Evolutionary conservation across 2,797 vertebrate species (phyloP), one percentile per base, ranked within the genome.

Genomic region (Catamblyrhynchus diadema): DNA sequence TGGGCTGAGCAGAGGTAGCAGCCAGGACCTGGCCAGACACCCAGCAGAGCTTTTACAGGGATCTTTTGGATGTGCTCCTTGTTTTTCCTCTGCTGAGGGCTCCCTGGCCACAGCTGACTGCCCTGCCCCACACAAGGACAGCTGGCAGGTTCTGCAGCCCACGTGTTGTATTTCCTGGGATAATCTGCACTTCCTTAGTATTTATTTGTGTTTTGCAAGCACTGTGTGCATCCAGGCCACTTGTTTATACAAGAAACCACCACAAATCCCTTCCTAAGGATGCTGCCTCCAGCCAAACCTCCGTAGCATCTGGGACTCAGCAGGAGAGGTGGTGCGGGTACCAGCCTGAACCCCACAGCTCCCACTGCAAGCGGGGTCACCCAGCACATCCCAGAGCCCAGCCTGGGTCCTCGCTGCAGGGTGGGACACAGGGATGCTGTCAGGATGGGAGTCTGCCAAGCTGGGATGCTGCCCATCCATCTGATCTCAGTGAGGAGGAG

Each of bases 121-220:
- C 48, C 35, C 78, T 28, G 13, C 25, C 42, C 35, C 42, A 37
- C 2, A 2, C 19, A 35, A 42, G 27, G 47, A 50, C 41, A 6
- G 20, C 65, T 57, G 77, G 75, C 73, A 72, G 74, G 57, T 64
- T 53, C 35, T 25, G 37, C 45, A 45, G 41, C 51, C 66, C 69
- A 2, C 1, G 5, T 37, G 88, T 88, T 91, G 32, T 84, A 32
- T 80, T 94, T 67, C 88, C 82, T 81, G 81, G 53, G 71, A 65
- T 92, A 94, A 94, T 95, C 86, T 41, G 6, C 48, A 60, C 74
- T 95, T 95, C 54, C 67, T 90, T 45, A 70, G 32, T 77, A 69
- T 92, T 94, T 95, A 85, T 92, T 94, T 94, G 88, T 71, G 61
- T 86, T 94, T 92, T 88, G 60, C 64, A 92, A 96, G 59, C 45